A percentile compares a stretch with the other conserved stretches of the same genome.
Conservation (phyloP, 1,140 invertebrate species). For the Cherax quadricarinatus region DNA sequence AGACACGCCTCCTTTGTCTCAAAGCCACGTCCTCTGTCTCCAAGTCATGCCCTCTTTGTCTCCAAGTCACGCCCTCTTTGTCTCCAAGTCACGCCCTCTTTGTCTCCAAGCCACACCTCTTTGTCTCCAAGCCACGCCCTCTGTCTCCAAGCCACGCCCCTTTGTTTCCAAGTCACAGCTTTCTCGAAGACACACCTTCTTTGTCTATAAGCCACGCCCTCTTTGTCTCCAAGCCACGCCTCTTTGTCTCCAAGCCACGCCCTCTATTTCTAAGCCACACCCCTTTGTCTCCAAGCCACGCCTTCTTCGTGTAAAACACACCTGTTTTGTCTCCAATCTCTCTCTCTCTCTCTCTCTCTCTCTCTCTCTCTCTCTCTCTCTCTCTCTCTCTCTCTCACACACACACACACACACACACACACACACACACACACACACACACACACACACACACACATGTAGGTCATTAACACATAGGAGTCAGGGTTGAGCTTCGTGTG, state of each 20-base stretch:
- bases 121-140: neutral
- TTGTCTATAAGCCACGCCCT: neutral
- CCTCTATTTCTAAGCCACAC: no score
- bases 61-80: neutral
- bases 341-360: slow-evolving; percentile 29
- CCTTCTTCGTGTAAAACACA: no score
- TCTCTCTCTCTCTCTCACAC: slow-evolving; percentile 1
- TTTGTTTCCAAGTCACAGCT: neutral
- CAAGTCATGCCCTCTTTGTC: neutral
- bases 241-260: neutral
- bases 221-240: neutral
- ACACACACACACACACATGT: no score
- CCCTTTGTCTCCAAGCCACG: neutral
- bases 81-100: slow-evolving; percentile 10
- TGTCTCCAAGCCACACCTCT: neutral
- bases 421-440: neutral
- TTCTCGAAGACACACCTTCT: neutral
- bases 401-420: slow-evolving; percentile 13
- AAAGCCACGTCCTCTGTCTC: slow-evolving; percentile 7
- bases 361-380: slow-evolving; percentile 43
- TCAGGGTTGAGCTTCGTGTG: neutral
- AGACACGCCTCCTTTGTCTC: neutral
- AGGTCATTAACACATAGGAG: slow-evolving; percentile 25
- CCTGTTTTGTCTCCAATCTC: neutral
- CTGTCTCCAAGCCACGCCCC: neutral